A percentile compares a stretch with the other conserved stretches of the same genome.
Evolutionary conservation across 2,888 invertebrate species (phyloP).

Genomic region (Leucoma salicis): DNA sequence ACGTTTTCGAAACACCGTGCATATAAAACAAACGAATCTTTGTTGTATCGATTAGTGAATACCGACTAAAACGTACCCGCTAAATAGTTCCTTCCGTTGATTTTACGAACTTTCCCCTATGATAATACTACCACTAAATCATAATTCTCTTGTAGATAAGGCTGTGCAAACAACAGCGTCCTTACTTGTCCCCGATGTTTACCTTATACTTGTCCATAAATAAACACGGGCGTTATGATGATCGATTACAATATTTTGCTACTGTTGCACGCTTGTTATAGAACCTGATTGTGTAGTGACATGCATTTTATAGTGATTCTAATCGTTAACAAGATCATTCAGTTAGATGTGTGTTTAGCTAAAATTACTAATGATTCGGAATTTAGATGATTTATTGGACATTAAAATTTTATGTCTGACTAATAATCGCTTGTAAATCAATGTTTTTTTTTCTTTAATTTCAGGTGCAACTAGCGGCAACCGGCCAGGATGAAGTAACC

Average conservation of each 20-base stretch:
- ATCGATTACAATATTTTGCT: slow-evolving; percentile 65
- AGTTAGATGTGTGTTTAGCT: slow-evolving; percentile 50
- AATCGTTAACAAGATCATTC: slow-evolving; percentile 61
- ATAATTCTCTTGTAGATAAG: slow-evolving; percentile 46
- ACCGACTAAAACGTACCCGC: slow-evolving; percentile 53
- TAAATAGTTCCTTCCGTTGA: slow-evolving; percentile 49
- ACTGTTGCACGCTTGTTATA: slow-evolving; percentile 56
- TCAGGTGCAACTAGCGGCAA: slow-evolving; percentile 25
- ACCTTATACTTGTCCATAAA: slow-evolving; percentile 48
- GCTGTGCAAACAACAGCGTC: slow-evolving; percentile 55
- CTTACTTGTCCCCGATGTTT: slow-evolving; percentile 64
- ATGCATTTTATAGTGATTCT: slow-evolving; percentile 37
- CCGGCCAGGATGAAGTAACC: not conserved
- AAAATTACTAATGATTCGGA: slow-evolving; percentile 7
- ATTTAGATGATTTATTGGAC: slow-evolving; percentile 6
- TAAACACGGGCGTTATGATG: slow-evolving; percentile 57
- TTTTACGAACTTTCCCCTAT: slow-evolving; percentile 35
- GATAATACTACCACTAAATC: slow-evolving; percentile 37
- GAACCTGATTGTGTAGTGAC: slow-evolving; percentile 48
- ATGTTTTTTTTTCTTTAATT: slow-evolving; percentile 23
- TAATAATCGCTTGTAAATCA: slow-evolving; percentile 17
- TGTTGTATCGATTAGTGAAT: slow-evolving; percentile 61
- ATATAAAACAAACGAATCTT: slow-evolving; percentile 44
- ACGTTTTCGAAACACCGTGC: slow-evolving; percentile 52
- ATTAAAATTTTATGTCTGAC: slow-evolving; percentile 7